Conservation (phyloP, 2,888 invertebrate species). For the Epirrhoe alternata region DNA sequence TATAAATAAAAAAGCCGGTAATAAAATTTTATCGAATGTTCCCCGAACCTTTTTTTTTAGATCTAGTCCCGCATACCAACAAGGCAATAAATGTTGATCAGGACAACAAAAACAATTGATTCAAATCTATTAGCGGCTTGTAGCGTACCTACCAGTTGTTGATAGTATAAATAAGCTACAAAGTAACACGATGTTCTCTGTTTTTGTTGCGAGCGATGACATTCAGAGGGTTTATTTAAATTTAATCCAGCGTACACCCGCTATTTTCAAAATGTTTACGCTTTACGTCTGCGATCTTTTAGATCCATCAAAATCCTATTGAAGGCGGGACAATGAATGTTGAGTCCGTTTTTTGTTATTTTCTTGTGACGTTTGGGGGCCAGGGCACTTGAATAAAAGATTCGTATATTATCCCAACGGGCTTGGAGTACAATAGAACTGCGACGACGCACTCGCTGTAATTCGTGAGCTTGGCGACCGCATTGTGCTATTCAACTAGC, state of each 20-base stretch:
- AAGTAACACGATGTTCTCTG: slow-evolving; percentile 32
- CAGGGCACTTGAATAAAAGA: slow-evolving; percentile 83
- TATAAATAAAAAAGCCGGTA: slow-evolving; percentile 57
- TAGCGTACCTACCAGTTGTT: slow-evolving; percentile 46
- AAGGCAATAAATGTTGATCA: slow-evolving; percentile 79
- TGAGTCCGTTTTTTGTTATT: slow-evolving; percentile 78
- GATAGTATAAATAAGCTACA: slow-evolving; percentile 53
- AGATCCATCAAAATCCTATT: slow-evolving; percentile 76
- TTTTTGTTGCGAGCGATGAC: slow-evolving; percentile 34
- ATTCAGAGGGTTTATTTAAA: slow-evolving; percentile 37
- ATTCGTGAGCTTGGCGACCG: slow-evolving; percentile 70
- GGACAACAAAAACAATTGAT: slow-evolving; percentile 74
- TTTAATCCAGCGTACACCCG: slow-evolving; percentile 35
- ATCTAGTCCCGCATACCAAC: slow-evolving; percentile 77
- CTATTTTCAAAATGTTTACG: slow-evolving; percentile 56
- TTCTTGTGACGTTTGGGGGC: slow-evolving; percentile 74
- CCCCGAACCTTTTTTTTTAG: slow-evolving; percentile 67
- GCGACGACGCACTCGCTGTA: slow-evolving; percentile 75
- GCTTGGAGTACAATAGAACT: slow-evolving; percentile 70
- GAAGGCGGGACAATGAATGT: slow-evolving; percentile 76
- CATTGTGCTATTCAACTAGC: slow-evolving; percentile 67
- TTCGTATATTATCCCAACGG: slow-evolving; percentile 77
- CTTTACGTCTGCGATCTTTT: slow-evolving; percentile 50
- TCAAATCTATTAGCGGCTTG: slow-evolving; percentile 67
- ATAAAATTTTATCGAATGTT: slow-evolving; percentile 73